Percentiles rank a stretch among this genome's conserved stretches.
phyloP scores from a whole-genome alignment of 2,113 vertebrate species.

The Pelvicachromis taeniatus region DNA sequence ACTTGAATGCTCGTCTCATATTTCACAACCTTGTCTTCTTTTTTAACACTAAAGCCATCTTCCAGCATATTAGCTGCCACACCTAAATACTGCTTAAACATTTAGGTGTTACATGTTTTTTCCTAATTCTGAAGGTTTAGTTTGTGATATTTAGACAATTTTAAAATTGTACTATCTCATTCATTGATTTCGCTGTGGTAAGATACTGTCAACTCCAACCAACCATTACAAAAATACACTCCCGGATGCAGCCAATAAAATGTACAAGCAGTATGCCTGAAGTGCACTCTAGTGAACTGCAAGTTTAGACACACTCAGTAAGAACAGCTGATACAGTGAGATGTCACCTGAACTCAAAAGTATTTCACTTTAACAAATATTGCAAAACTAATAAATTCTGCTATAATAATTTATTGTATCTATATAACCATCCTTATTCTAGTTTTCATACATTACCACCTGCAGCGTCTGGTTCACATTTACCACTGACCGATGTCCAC shows the following conservation, averaged over 20 bases:
- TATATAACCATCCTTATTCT: background rate
- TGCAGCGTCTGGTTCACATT: background rate
- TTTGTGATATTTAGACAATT: background rate
- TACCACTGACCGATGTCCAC: background rate
- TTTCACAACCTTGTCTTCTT: too few relatives aligned
- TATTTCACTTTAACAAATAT: background rate
- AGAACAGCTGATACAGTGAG: background rate
- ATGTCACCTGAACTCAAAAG: background rate
- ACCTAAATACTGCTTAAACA: too few relatives aligned
- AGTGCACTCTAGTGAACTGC: background rate
- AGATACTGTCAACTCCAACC: slow-evolving; percentile 20
- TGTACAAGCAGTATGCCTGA: background rate
- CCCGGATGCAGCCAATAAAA: slow-evolving; percentile 13
- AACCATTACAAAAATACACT: slow-evolving; percentile 18
- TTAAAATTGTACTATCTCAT: background rate
- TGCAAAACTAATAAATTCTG: background rate
- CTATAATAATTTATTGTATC: background rate
- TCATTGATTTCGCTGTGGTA: slow-evolving; percentile 3
- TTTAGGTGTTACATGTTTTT: too few relatives aligned
- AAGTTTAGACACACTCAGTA: background rate
- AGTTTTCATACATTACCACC: background rate
- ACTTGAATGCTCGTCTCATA: too few relatives aligned
- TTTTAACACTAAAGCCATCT: too few relatives aligned
- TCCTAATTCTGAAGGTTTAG: background rate
- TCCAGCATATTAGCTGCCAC: too few relatives aligned